Conservation (phyloP, 2,113 vertebrate genomes). For the Datnioides undecimradiatus region DNA sequence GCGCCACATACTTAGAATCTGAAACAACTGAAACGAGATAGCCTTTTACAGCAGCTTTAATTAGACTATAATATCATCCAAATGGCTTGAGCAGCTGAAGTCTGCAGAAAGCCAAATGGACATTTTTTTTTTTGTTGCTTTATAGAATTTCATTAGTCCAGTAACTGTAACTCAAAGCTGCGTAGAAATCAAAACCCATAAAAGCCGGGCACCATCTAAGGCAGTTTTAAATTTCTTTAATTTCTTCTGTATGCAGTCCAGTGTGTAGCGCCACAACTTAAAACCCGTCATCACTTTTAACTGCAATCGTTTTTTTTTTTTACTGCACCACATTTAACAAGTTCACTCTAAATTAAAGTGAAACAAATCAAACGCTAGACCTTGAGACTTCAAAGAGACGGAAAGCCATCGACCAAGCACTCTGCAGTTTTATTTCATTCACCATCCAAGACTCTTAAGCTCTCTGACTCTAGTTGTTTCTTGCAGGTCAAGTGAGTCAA, state of each 20-base stretch:
- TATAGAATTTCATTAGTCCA: conserved; percentile 36
- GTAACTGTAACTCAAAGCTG: neutral
- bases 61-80: conserved; percentile 14
- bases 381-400: neutral
- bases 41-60: conserved; percentile 3
- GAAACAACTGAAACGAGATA: conserved; percentile 26
- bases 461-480: neutral
- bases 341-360: neutral
- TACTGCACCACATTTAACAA: neutral
- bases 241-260: neutral
- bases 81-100: conserved; percentile 18
- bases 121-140: conserved; percentile 33
- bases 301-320: neutral
- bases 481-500: neutral
- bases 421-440: neutral
- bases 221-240: conserved; percentile 5
- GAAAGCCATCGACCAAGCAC: neutral
- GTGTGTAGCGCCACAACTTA: neutral
- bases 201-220: conserved; percentile 34
- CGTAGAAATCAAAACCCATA: conserved; percentile 26
- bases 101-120: conserved; percentile 27
- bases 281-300: neutral
- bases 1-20: neutral
- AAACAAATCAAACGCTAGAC: neutral
- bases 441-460: neutral